Base-by-base conservation (phyloP, 2,888 invertebrate species). In the Theretra japonica region DNA sequence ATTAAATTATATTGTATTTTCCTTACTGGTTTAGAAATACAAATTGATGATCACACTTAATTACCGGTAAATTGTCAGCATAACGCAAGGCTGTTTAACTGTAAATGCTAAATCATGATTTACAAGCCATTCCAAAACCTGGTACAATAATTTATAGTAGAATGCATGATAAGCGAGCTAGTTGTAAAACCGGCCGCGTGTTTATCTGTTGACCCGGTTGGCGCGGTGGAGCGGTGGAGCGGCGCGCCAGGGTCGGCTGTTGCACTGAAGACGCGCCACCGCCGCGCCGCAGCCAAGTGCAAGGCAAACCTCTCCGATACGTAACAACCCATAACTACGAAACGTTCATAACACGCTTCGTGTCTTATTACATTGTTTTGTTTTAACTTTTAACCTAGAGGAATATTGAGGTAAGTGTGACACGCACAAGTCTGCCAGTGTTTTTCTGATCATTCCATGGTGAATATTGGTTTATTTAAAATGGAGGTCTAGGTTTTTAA, bases 251-350 rank as follows among this genome's bases (percentile, higher is more conserved):
- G 83, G 86, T 72, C 86, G 90, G 88, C 84, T 90, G 84, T 90
- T 90, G 91, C 88, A 87, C 90, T 90, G 90, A 90, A 90, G 91
- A 91, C 75, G 87, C 79, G 78, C 73, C 33, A 59, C 60, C 73
- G 71, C 72, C 69, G 70, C 74, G 68, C 68, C 74, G 68, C 70
- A 77, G 76, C 85, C 90, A 90, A 90, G 90, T 86, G 90, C 89
- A 89, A 90, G 89, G 90, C 79, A 81, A 90, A 86, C 88, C 76
- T 80, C 88, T 85, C 77, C 74, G 71, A 75, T 77, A 88, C 90
- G 90, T 92, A 89, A 91, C 88, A 87, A 83, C 80, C 77, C 86
- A 85, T 90, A 89, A 90, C 59, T 72, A 69, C 53, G 69, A 68
- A 33, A 72, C 48, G 23, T 69, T 60, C 59, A 69, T 69, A 48